Conservation (phyloP, 2,113 vertebrate genomes). For the Corapipo altera region DNA sequence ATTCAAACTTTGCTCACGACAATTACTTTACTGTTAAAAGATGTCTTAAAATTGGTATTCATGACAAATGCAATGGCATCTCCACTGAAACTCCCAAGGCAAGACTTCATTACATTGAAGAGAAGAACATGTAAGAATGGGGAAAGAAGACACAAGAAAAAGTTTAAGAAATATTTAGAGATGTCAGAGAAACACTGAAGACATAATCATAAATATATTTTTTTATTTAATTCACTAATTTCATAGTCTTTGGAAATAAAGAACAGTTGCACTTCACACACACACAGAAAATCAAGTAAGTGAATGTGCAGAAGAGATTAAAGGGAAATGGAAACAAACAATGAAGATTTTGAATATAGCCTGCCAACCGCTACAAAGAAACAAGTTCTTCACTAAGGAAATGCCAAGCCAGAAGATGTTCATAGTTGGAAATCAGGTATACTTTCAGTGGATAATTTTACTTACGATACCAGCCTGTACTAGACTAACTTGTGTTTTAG, state of each 20-base stretch:
- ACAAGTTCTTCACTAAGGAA: not conserved
- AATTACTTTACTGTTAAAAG: not conserved
- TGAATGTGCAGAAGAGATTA: not conserved
- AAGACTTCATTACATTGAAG: not conserved
- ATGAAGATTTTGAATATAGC: not conserved
- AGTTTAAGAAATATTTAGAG: conserved; percentile 20
- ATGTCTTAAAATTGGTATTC: not conserved
- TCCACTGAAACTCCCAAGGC: conserved; percentile 7
- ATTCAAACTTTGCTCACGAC: not conserved
- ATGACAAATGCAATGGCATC: not conserved
- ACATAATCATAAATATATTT: not conserved
- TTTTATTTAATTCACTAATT: conserved; percentile 19
- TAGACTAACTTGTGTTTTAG: not conserved
- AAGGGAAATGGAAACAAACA: not conserved
- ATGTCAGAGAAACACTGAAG: conserved; percentile 16
- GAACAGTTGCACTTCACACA: not conserved
- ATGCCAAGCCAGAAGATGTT: not conserved
- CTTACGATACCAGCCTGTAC: not conserved
- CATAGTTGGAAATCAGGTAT: not conserved
- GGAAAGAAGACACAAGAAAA: not conserved
- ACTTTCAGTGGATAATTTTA: not conserved
- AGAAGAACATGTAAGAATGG: not conserved
- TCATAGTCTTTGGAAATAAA: conserved; percentile 19
- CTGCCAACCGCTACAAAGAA: not conserved
- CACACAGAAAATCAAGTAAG: not conserved